Conservation (phyloP, 2,797 vertebrate species). For the Paramormyrops hopkinsi region DNA sequence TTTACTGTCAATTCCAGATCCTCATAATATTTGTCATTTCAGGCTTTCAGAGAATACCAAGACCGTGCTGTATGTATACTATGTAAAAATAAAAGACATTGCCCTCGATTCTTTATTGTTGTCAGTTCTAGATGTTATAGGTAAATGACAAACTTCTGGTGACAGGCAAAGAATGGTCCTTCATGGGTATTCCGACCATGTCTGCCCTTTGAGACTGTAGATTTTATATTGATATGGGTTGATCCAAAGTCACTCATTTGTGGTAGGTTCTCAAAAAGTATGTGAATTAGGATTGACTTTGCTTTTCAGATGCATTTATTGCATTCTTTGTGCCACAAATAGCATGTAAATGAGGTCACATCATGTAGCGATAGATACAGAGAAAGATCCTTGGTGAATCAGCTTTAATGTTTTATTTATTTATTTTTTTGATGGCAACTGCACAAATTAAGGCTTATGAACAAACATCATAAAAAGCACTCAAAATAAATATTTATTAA, state of each 20-base stretch:
- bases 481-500: slow-evolving; percentile 71
- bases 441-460: slow-evolving; percentile 76
- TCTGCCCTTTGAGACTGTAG: neutral
- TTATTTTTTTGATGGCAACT: slow-evolving; percentile 65
- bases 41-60: neutral
- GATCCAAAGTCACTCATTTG: neutral
- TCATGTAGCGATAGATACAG: neutral
- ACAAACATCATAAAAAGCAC: slow-evolving; percentile 76
- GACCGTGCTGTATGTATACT: neutral
- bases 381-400: neutral
- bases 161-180: neutral
- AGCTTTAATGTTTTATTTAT: slow-evolving; percentile 60
- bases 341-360: neutral
- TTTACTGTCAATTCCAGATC: neutral
- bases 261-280: neutral
- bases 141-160: neutral
- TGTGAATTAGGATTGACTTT: neutral
- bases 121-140: neutral
- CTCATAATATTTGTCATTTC: neutral
- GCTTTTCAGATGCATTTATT: neutral
- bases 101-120: neutral
- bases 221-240: neutral
- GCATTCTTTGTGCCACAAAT: neutral
- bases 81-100: neutral
- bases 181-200: neutral